A percentile compares a stretch with the other conserved stretches of the same genome.
Conservation (phyloP, 2,113 vertebrate species). For the Jaculus jaculus region DNA sequence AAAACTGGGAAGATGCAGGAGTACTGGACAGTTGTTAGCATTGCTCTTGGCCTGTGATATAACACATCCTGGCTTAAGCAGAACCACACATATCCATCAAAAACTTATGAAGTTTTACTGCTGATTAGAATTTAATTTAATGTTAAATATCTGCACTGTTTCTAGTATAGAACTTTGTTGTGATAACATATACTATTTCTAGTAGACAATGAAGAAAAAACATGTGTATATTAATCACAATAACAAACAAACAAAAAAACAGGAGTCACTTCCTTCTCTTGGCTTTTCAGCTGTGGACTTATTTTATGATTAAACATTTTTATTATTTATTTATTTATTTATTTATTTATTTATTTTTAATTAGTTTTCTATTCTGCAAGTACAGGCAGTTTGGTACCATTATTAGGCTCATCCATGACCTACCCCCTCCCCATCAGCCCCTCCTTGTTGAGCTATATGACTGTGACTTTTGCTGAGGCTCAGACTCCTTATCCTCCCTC, state of each 20-base stretch:
- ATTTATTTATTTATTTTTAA: no score
- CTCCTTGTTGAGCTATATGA: no score
- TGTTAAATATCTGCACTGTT: background rate
- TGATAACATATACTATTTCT: background rate
- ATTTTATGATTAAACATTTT: no score
- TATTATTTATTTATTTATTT: no score
- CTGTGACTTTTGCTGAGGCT: no score
- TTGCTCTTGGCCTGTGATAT: background rate
- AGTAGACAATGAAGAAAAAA: background rate
- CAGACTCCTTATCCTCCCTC: background rate
- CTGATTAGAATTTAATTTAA: slow-evolving; percentile 36
- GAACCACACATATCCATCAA: background rate
- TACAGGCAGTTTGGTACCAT: no score
- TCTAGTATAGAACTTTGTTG: background rate
- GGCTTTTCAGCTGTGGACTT: background rate
- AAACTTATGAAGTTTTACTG: background rate
- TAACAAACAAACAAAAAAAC: background rate
- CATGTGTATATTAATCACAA: background rate
- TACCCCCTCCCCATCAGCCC: no score
- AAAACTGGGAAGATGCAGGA: no score
- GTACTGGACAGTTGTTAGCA: no score
- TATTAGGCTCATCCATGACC: no score
- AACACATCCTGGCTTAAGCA: background rate
- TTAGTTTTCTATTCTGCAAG: no score
- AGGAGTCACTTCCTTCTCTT: background rate